These are phyloP conservation scores for Xenopus petersii DNA, from an alignment of 2,797 vertebrate species.

Conservation along the genomic window DNA sequence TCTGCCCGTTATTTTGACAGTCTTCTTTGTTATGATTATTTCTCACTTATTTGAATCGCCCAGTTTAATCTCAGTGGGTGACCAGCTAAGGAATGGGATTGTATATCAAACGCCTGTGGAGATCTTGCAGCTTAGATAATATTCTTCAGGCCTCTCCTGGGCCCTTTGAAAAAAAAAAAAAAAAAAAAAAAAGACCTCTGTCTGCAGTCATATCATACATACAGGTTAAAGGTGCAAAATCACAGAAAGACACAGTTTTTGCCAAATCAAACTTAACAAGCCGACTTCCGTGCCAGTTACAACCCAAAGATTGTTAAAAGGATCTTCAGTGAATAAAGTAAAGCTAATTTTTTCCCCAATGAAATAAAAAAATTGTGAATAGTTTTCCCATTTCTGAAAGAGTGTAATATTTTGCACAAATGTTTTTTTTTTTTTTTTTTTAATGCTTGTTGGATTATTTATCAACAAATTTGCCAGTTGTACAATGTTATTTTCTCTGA, in stretches of 20 bases:
- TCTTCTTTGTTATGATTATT: constrained; percentile 44
- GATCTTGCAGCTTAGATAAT: constrained; percentile 11
- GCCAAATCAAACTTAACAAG: background rate
- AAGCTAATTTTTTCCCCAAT: too few species aligned
- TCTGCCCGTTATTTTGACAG: constrained; percentile 41
- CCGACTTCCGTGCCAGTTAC: background rate
- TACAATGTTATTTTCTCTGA: too few species aligned
- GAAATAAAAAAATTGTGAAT: too few species aligned
- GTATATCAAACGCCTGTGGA: constrained; percentile 15
- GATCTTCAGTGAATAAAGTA: background rate
- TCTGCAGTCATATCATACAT: background rate
- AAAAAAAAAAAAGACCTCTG: background rate
- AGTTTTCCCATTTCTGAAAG: too few species aligned
- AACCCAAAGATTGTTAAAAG: background rate
- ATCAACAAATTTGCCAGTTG: too few species aligned
- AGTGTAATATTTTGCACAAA: too few species aligned
- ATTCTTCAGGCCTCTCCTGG: background rate
- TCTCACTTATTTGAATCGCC: constrained; percentile 47
- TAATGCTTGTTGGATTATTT: too few species aligned
- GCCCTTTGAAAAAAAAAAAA: background rate
- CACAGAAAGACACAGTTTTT: background rate
- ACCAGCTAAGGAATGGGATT: constrained; percentile 18
- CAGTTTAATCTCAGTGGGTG: constrained; percentile 47
- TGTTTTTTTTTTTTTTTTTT: too few species aligned
- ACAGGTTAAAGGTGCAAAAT: background rate